Evolutionary conservation across 2,113 vertebrate species (phyloP).

Genomic region (Ophiodon elongatus): DNA sequence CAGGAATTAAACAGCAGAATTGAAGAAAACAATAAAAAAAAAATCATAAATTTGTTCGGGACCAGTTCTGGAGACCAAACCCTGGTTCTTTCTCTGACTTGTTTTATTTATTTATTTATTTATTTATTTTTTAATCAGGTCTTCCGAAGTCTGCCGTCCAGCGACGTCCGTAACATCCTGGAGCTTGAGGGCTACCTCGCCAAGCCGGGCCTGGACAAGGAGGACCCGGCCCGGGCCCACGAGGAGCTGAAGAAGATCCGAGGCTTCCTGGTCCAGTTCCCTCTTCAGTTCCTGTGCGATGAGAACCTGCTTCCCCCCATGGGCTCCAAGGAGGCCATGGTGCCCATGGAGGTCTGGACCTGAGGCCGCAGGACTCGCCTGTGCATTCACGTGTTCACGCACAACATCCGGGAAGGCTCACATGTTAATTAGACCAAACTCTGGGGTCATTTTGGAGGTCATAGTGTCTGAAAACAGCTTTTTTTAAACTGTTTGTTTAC

Average conservation of each 20-base stretch:
- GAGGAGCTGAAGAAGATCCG: slow-evolving; percentile 95
- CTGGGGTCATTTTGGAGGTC: slow-evolving; percentile 32
- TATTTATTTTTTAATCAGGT: slow-evolving; percentile 88
- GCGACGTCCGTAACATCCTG: slow-evolving; percentile 89
- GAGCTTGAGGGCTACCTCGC: slow-evolving; percentile 90
- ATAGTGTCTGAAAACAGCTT: background rate
- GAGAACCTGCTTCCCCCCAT: slow-evolving; percentile 94
- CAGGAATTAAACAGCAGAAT: too few relatives aligned
- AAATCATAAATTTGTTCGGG: too few relatives aligned
- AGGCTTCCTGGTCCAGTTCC: slow-evolving; percentile 96
- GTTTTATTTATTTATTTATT: accelerated
- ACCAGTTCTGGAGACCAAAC: background rate
- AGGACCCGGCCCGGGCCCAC: slow-evolving; percentile 88
- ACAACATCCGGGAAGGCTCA: background rate
- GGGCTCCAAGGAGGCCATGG: slow-evolving; percentile 95
- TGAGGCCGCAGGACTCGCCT: slow-evolving; percentile 72
- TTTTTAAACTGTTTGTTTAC: background rate
- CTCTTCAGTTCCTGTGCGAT: slow-evolving; percentile 92
- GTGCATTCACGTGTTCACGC: background rate
- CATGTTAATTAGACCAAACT: accelerated
- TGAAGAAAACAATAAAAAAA: too few relatives aligned
- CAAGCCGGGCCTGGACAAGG: slow-evolving; percentile 86
- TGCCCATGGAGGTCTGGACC: slow-evolving; percentile 98
- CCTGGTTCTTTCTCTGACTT: background rate
- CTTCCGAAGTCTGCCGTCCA: slow-evolving; percentile 95